phyloP scores from a whole-genome alignment of 2,113 vertebrate species.

The Megatriorchis doriae region DNA sequence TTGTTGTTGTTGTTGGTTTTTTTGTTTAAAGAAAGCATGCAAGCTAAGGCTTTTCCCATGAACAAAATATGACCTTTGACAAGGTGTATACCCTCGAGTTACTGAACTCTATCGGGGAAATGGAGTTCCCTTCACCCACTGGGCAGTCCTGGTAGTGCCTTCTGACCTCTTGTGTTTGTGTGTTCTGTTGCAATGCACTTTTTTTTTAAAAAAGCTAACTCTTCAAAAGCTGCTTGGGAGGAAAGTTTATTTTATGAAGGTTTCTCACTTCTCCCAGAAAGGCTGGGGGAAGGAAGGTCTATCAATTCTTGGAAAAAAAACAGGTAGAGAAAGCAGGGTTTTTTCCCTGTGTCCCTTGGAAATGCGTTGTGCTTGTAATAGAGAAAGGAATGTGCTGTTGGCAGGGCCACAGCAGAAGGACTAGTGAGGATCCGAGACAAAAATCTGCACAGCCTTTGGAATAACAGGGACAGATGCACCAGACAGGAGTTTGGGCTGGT shows the following conservation, averaged over 20 bases:
- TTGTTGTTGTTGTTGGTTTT: background rate
- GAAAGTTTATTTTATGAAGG: background rate
- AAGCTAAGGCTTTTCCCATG: background rate
- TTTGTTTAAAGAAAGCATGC: background rate
- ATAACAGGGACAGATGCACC: background rate
- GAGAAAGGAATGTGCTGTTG: constrained; percentile 33
- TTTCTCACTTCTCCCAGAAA: background rate
- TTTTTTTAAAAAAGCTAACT: background rate
- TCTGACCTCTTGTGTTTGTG: background rate
- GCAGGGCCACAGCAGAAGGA: background rate
- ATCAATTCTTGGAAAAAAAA: background rate
- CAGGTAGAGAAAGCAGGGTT: background rate
- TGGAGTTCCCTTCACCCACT: background rate
- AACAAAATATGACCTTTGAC: background rate
- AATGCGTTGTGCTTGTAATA: background rate
- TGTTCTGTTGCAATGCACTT: background rate
- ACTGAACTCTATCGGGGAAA: background rate
- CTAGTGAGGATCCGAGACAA: background rate
- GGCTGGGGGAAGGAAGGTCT: background rate
- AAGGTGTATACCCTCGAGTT: background rate
- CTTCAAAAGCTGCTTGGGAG: background rate
- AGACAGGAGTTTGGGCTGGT: background rate
- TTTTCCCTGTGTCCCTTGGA: background rate
- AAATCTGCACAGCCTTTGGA: background rate
- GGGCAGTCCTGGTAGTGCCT: background rate